These are phyloP conservation scores for Aporophyla nigra DNA, from an alignment of 2,888 invertebrate species.

Conservation along the genomic window DNA sequence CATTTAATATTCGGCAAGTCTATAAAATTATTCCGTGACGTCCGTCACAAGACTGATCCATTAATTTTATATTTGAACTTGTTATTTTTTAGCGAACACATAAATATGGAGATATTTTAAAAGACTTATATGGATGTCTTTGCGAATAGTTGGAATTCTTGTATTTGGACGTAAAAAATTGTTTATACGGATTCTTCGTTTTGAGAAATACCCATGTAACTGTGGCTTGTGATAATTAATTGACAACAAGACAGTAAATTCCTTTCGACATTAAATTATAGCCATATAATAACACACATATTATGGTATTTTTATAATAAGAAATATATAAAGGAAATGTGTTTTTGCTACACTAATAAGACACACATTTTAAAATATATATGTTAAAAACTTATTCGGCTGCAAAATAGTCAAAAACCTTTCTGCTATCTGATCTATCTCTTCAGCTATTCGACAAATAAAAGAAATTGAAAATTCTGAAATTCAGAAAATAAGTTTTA, in stretches of 20 bases:
- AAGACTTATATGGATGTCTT: constrained; percentile 56
- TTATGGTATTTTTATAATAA: constrained; percentile 18
- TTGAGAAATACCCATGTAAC: constrained; percentile 59
- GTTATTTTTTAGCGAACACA: constrained; percentile 59
- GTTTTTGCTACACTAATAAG: neutral
- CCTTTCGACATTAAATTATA: constrained; percentile 26
- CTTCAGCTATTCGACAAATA: too few relatives aligned
- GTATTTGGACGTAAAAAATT: constrained; percentile 68
- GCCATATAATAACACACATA: constrained; percentile 40
- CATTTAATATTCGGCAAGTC: constrained; percentile 62
- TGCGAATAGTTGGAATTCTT: constrained; percentile 72
- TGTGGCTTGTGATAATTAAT: constrained; percentile 56
- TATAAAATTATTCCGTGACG: constrained; percentile 78
- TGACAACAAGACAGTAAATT: constrained; percentile 48
- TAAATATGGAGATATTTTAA: constrained; percentile 58
- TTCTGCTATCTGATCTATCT: too few relatives aligned
- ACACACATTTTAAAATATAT: neutral
- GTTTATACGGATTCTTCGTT: constrained; percentile 56
- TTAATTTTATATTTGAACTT: constrained; percentile 70
- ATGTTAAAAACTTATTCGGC: too few relatives aligned
- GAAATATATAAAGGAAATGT: neutral
- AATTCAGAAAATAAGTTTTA: too few relatives aligned
- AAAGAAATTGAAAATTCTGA: too few relatives aligned
- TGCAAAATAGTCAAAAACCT: too few relatives aligned
- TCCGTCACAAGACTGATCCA: constrained; percentile 66